These are phyloP conservation scores for Holcopasites calliopsidis DNA, from an alignment of 1,140 invertebrate genomes.

Conservation along the genomic window DNA sequence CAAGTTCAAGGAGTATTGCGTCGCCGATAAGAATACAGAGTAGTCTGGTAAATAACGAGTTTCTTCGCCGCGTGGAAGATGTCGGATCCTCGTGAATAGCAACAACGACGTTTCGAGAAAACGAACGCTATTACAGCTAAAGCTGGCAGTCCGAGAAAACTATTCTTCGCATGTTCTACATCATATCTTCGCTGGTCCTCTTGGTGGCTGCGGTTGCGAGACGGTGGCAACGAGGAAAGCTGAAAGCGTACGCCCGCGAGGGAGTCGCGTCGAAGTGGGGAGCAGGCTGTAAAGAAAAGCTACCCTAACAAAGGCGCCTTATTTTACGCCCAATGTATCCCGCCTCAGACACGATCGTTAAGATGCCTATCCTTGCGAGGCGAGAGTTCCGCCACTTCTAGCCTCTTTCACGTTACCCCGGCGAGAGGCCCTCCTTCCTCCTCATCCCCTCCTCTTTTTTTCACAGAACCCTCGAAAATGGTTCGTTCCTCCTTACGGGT, in stretches of 20 bases:
- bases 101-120: no score
- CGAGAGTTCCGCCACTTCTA: constrained; percentile 42
- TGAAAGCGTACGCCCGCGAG: constrained; percentile 18
- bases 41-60: no score
- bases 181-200: constrained; percentile 32
- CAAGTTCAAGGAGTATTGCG: constrained; percentile 9
- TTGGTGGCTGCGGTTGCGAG: constrained; percentile 45
- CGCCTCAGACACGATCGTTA: constrained; percentile 73
- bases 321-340: constrained; percentile 73
- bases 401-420: constrained; percentile 7
- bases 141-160: no score
- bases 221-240: constrained; percentile 18
- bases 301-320: constrained; percentile 68
- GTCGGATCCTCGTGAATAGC: no score
- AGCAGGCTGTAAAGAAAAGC: constrained; percentile 56
- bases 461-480: constrained; percentile 38
- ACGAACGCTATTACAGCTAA: no score
- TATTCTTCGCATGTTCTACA: no score
- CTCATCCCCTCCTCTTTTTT: constrained; percentile 5
- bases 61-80: no score
- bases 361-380: constrained; percentile 69
- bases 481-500: constrained; percentile 20
- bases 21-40: background rate
- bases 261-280: background rate
- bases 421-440: background rate